phyloP scores from a whole-genome alignment of 2,888 invertebrate species.

The Therioaphis trifolii region DNA sequence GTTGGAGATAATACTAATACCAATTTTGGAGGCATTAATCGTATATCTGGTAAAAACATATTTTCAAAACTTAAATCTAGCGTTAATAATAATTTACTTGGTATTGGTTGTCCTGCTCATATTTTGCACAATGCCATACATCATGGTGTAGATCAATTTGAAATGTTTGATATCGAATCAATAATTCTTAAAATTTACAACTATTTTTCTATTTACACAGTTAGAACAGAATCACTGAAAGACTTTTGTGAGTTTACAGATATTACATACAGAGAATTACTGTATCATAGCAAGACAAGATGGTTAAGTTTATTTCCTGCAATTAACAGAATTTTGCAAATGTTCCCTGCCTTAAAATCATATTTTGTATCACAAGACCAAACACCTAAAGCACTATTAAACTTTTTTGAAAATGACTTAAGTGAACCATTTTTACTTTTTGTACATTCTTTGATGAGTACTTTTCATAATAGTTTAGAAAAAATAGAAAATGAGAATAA shows the following conservation, averaged over 20 bases:
- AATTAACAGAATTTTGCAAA: slow-evolving; percentile 63
- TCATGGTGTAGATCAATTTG: slow-evolving; percentile 67
- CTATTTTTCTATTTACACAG: slow-evolving; percentile 68
- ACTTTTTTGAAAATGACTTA: slow-evolving; percentile 11
- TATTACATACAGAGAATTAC: slow-evolving; percentile 60
- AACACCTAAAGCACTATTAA: neutral
- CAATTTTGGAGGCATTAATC: slow-evolving; percentile 9
- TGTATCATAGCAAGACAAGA: slow-evolving; percentile 64
- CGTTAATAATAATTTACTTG: neutral
- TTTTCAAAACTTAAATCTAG: neutral
- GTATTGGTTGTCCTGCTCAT: too few species aligned
- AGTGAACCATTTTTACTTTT: slow-evolving; percentile 16
- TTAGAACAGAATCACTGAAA: slow-evolving; percentile 17
- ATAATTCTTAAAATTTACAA: too few species aligned
- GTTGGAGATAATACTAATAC: slow-evolving; percentile 11
- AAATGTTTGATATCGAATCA: slow-evolving; percentile 67
- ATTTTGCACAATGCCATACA: slow-evolving; percentile 68
- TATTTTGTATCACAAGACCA: slow-evolving; percentile 1
- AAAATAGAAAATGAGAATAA: slow-evolving; percentile 25
- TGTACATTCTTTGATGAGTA: slow-evolving; percentile 19
- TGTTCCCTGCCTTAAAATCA: slow-evolving; percentile 6
- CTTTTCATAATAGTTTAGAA: slow-evolving; percentile 24
- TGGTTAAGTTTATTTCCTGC: slow-evolving; percentile 64
- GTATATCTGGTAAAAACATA: slow-evolving; percentile 3
- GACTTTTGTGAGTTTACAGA: slow-evolving; percentile 34